Percentiles rank a stretch among this genome's conserved stretches.
Conservation (phyloP, 2,113 vertebrate genomes). For the Ia io region DNA sequence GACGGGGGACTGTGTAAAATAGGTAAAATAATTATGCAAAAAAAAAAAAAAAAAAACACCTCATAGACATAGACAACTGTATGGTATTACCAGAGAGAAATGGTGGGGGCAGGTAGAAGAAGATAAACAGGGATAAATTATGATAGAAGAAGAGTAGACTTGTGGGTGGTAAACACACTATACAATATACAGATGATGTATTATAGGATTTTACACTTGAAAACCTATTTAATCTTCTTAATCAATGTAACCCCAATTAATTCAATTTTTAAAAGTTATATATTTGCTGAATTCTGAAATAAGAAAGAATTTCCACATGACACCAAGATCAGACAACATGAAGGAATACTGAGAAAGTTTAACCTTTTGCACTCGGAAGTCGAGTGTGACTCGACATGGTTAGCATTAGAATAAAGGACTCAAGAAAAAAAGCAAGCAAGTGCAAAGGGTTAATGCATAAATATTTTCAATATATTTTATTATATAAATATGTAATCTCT, state of each 20-base stretch:
- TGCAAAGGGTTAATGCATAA: too few relatives aligned
- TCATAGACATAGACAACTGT: neutral
- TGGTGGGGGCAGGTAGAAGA: neutral
- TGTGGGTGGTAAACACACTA: neutral
- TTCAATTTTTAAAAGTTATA: neutral
- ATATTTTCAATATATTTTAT: neutral
- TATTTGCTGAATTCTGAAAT: neutral
- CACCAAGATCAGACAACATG: neutral
- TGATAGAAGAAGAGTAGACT: neutral
- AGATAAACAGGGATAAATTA: neutral
- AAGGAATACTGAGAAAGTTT: neutral
- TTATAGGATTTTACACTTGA: neutral
- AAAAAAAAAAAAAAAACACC: neutral
- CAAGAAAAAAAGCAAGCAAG: too few relatives aligned
- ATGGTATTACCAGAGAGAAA: neutral
- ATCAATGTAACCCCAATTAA: neutral
- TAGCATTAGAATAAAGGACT: too few relatives aligned
- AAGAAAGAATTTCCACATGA: neutral
- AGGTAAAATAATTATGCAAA: neutral
- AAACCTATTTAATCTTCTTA: neutral
- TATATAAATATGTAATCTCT: neutral
- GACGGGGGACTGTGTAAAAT: neutral
- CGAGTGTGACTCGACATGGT: too few relatives aligned
- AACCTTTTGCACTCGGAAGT: too few relatives aligned
- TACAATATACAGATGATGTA: neutral